Conservation (phyloP, 2,113 vertebrate species). For the Corythaeola cristata region DNA sequence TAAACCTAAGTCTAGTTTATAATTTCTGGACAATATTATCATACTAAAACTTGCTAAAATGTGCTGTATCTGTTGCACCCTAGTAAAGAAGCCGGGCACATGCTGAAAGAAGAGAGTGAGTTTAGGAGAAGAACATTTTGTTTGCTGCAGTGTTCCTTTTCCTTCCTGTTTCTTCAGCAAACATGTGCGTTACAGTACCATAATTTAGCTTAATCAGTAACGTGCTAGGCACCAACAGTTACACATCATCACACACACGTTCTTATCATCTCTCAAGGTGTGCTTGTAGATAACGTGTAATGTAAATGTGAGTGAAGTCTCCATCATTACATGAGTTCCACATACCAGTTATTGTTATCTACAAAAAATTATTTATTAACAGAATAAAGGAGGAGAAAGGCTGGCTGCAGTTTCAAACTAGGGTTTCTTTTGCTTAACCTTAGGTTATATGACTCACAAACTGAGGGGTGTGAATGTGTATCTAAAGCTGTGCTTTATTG, state of each 20-base stretch:
- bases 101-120: neutral
- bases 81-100: neutral
- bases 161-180: neutral
- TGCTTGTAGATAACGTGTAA: neutral
- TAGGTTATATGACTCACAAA: neutral
- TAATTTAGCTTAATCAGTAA: neutral
- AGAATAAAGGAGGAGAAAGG: neutral
- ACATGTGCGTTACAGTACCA: rapidly evolving
- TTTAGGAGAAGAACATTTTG: neutral
- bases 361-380: conserved; percentile 55
- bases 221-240: neutral
- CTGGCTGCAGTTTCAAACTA: neutral
- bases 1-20: neutral
- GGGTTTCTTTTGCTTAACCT: neutral
- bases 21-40: neutral
- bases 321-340: neutral
- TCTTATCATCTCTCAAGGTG: conserved; percentile 35
- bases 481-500: neutral
- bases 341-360: neutral
- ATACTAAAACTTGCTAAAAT: neutral
- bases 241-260: neutral
- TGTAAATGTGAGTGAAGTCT: neutral
- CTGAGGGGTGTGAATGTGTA: neutral
- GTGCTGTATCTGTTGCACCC: neutral
- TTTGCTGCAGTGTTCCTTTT: neutral